Evolutionary conservation across 1,140 invertebrate genomes (phyloP).

Genomic region (Diabrotica undecimpunctata): DNA sequence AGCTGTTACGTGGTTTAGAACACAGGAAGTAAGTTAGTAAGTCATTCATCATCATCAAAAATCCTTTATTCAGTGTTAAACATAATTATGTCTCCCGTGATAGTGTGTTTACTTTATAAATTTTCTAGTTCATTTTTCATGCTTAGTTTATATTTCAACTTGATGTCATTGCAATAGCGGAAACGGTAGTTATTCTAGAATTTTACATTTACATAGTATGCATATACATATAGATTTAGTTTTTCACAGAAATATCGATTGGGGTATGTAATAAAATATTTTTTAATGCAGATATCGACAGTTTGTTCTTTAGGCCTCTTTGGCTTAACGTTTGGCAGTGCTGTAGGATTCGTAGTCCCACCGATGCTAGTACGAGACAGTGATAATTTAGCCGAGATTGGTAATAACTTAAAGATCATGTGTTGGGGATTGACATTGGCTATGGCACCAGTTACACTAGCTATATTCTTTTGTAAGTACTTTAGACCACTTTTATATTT

Average conservation of each 20-base stretch:
- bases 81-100: too few species aligned
- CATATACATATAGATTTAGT: too few species aligned
- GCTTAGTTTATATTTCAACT: too few species aligned
- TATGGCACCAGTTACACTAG: constrained; percentile 54
- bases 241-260: too few species aligned
- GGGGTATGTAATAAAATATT: not conserved
- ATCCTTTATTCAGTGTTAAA: too few species aligned
- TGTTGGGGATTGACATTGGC: constrained; percentile 55
- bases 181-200: too few species aligned
- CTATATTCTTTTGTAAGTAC: constrained; percentile 57
- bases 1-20: constrained; percentile 59
- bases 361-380: constrained; percentile 51
- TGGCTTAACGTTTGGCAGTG: constrained; percentile 65
- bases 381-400: constrained; percentile 44
- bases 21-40: constrained; percentile 54
- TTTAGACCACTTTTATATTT: not conserved
- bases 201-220: too few species aligned
- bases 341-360: constrained; percentile 48
- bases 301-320: constrained; percentile 75
- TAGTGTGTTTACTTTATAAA: too few species aligned
- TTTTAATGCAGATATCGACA: constrained; percentile 58
- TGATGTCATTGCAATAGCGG: too few species aligned
- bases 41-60: too few species aligned
- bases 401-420: constrained; percentile 43
- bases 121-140: too few species aligned